Evolutionary conservation across 2,113 vertebrate species (phyloP), one percentile per base, ranked within the genome.

Genomic region (Leucopsar rothschildi): DNA sequence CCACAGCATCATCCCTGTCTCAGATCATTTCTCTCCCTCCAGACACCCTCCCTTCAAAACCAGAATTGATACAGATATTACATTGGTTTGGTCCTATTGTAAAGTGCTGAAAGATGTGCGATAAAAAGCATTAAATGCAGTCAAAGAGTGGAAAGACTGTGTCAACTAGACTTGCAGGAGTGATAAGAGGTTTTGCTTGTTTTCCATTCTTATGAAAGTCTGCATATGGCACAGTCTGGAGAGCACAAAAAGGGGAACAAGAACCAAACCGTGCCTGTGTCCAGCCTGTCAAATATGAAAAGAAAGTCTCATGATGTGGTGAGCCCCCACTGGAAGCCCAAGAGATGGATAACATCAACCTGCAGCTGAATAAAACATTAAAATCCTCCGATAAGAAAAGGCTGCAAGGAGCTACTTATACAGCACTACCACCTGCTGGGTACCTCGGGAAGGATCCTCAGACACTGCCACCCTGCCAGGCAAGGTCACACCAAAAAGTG

Each of bases 381-480:
- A 94, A 90, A 81, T 24, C 94, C 90, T 92, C 96, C 86, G 72
- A 96, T n/a, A 95, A 94, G 50, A 94, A 96, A 94, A 78, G 52
- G 19, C 50, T 0, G 0, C 4, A 21, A 88, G 33, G 22, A 90
- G 81, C 87, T 63, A 29, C 50, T 90, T 95, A 78, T 86, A 90
- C 95, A 78, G 92, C 82, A 94, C 86, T 76, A 90, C 94, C 95
- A 96, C 94, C 96, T 96, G 90, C 92, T 96, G 96, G 93, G 92
- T 81, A 47, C 21, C 2, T 0, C 12, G 29, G 70, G 82, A 90
- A 96, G 37, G 37, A 56, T 17, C n/a, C 18, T 29, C 66, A 72
- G 40, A 8, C 1, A 0, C n/a, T 29, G 31, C 25, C 35, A 40
- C 12, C n/a, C 53, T 71, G 15, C 7, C 47, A 77, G 16, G 18